A percentile compares a stretch with the other conserved stretches of the same genome.
These are phyloP conservation scores for Tamias sibiricus DNA, from an alignment of 2,113 vertebrate genomes.

Conservation along the genomic window DNA sequence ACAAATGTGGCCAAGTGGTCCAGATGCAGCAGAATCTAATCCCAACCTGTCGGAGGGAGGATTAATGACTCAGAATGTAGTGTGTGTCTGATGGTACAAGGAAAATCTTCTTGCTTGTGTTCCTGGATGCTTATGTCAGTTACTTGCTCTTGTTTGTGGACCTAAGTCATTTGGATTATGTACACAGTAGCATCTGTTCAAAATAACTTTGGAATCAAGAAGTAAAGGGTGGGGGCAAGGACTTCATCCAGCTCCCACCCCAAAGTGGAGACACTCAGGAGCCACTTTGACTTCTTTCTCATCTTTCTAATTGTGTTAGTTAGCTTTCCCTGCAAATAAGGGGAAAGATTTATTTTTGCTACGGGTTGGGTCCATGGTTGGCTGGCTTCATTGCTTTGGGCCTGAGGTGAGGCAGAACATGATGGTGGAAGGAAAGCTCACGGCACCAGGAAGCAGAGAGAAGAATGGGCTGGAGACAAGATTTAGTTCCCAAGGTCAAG, in stretches of 20 bases:
- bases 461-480: background rate
- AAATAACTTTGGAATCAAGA: background rate
- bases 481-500: background rate
- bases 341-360: background rate
- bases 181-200: background rate
- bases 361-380: background rate
- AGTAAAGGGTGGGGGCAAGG: background rate
- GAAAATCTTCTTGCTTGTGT: background rate
- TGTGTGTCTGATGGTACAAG: background rate
- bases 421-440: background rate
- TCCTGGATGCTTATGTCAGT: background rate
- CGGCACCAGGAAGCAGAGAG: background rate
- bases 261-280: background rate
- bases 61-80: background rate
- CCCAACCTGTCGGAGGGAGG: background rate
- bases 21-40: background rate
- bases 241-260: rapidly evolving
- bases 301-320: background rate
- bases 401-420: background rate
- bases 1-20: background rate
- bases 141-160: background rate
- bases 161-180: background rate
- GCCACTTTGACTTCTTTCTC: background rate
- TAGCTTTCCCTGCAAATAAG: background rate
- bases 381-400: background rate